Conservation (phyloP, 2,888 invertebrate genomes). For the Scaeva pyrastri region DNA sequence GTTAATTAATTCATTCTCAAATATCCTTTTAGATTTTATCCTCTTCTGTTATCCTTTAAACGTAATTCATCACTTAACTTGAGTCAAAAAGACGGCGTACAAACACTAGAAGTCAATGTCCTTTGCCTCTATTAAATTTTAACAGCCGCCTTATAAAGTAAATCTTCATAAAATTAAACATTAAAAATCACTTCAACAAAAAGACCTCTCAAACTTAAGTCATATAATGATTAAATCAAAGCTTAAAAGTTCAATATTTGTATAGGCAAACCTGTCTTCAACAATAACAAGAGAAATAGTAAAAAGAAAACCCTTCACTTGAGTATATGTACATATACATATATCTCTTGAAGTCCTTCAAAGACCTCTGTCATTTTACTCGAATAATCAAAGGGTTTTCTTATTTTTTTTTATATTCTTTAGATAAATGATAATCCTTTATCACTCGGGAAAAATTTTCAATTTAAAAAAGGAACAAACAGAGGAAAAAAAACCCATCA, state of each 20-base stretch:
- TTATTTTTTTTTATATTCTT: no score
- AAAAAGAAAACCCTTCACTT: not conserved
- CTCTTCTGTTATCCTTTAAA: no score
- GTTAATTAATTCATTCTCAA: no score
- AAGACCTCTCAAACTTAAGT: not conserved
- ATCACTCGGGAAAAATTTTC: not conserved
- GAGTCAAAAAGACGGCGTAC: no score
- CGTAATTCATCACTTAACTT: no score
- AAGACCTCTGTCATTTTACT: constrained; percentile 20
- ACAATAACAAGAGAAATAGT: not conserved
- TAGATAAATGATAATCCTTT: constrained; percentile 9
- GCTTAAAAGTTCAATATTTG: not conserved
- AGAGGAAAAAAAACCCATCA: not conserved
- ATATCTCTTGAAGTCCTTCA: constrained; percentile 2
- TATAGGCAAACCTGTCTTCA: not conserved
- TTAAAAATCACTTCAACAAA: not conserved
- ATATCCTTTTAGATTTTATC: no score
- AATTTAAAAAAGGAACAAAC: not conserved
- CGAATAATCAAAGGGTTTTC: constrained; percentile 20
- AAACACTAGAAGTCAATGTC: not conserved
- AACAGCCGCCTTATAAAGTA: not conserved
- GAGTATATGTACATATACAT: no score
- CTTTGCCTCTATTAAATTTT: not conserved
- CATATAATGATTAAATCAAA: constrained; percentile 8
- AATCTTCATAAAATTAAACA: not conserved